Evolutionary conservation across 2,888 invertebrate species (phyloP).

Genomic region (Ecliptopera silaceata): DNA sequence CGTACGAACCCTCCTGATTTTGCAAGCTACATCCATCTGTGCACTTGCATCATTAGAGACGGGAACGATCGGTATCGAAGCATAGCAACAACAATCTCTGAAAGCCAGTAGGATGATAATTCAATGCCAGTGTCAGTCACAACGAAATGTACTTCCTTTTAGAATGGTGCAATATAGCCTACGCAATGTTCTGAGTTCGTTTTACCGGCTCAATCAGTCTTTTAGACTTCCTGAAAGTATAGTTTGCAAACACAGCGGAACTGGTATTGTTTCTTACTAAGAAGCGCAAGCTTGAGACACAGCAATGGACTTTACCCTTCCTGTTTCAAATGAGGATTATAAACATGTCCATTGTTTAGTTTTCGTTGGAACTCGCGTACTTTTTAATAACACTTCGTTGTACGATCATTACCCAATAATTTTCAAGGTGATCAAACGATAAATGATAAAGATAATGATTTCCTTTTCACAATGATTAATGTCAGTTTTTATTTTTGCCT

Average conservation of each 20-base stretch:
- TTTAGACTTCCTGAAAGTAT: conserved; percentile 71
- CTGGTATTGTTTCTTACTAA: conserved; percentile 79
- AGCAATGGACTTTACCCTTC: conserved; percentile 73
- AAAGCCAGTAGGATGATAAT: conserved; percentile 40
- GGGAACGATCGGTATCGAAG: conserved; percentile 27
- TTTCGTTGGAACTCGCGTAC: conserved; percentile 43
- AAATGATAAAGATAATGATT: too few species aligned
- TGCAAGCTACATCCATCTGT: conserved; percentile 80
- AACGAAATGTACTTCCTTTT: conserved; percentile 45
- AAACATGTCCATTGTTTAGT: conserved; percentile 70
- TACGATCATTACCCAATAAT: neutral
- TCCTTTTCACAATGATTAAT: too few species aligned
- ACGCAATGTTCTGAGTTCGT: conserved; percentile 39
- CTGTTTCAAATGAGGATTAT: conserved; percentile 78
- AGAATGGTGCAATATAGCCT: conserved; percentile 39
- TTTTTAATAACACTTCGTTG: conserved; percentile 31
- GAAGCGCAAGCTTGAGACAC: conserved; percentile 72
- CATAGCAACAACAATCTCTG: conserved; percentile 23
- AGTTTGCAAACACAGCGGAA: conserved; percentile 79
- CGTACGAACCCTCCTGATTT: conserved; percentile 67
- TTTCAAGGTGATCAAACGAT: too few species aligned
- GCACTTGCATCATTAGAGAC: conserved; percentile 62
- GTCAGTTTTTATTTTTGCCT: too few species aligned
- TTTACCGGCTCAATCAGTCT: conserved; percentile 52
- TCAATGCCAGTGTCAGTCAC: conserved; percentile 44